These are phyloP conservation scores for Unio pictorum DNA, from an alignment of 2,888 invertebrate species.

Conservation along the genomic window DNA sequence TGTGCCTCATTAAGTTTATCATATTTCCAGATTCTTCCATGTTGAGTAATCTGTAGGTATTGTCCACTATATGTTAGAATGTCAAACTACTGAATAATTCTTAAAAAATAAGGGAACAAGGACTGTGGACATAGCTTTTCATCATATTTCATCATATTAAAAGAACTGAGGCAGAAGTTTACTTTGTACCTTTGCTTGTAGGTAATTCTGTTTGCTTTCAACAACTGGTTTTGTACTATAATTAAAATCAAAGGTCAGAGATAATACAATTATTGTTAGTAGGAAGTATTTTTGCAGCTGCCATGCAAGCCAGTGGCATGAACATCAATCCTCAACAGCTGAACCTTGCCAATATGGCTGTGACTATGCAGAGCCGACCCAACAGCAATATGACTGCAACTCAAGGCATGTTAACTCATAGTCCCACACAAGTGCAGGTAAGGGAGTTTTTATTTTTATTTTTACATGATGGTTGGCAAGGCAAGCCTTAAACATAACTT, in stretches of 20 bases:
- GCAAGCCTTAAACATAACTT: no score
- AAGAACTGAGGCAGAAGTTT: neutral
- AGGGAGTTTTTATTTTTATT: no score
- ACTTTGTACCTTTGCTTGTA: neutral
- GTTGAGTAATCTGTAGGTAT: no score
- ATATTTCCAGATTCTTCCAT: neutral
- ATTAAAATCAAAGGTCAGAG: no score
- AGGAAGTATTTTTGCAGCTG: slow-evolving; percentile 37
- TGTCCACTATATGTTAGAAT: neutral
- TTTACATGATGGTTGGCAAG: no score
- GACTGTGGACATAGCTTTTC: neutral
- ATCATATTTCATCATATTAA: neutral
- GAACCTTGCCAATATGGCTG: slow-evolving; percentile 53
- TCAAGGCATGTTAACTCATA: slow-evolving; percentile 26
- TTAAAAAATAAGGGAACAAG: neutral
- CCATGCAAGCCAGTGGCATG: slow-evolving; percentile 55
- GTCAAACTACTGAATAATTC: no score
- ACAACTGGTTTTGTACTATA: neutral
- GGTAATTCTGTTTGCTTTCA: neutral
- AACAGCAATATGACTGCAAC: slow-evolving; percentile 40
- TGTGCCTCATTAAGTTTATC: neutral
- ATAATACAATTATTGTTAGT: neutral
- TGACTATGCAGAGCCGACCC: slow-evolving; percentile 53
- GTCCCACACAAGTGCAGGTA: no score
- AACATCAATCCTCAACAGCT: slow-evolving; percentile 45